Conservation (phyloP, 2,113 vertebrate genomes). For the Cricetomys ansorgei region DNA sequence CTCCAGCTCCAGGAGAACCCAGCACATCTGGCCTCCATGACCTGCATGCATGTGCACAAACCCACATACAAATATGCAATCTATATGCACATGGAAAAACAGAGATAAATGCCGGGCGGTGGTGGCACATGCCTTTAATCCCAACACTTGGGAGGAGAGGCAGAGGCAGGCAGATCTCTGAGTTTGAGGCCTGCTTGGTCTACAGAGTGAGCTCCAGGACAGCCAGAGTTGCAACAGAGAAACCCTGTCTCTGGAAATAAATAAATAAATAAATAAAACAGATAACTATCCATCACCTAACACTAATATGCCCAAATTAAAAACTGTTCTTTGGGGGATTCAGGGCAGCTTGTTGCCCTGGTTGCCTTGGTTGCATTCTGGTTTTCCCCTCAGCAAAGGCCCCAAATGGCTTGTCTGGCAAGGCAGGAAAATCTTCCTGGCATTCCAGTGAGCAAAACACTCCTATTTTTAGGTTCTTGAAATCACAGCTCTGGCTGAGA, state of each 20-base stretch:
- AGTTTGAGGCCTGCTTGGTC: too few species aligned
- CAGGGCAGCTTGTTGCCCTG: neutral
- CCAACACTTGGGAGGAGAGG: too few species aligned
- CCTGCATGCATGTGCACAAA: neutral
- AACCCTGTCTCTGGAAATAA: too few species aligned
- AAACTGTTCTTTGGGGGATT: neutral
- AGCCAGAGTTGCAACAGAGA: too few species aligned
- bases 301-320: neutral
- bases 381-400: neutral
- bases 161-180: too few species aligned
- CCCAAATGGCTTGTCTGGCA: conserved; percentile 2
- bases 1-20: neutral
- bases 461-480: conserved; percentile 68
- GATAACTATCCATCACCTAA: neutral
- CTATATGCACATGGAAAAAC: neutral
- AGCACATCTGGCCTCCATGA: neutral
- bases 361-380: neutral
- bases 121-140: too few species aligned
- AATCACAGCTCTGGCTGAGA: conserved; percentile 61
- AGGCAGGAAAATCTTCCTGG: conserved; percentile 55
- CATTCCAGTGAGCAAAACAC: neutral
- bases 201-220: too few species aligned
- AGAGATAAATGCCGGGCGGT: too few species aligned
- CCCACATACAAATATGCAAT: neutral
- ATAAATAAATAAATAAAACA: too few species aligned